These are phyloP conservation scores for Noctua janthina DNA, from an alignment of 2,888 invertebrate genomes.

Conservation along the genomic window DNA sequence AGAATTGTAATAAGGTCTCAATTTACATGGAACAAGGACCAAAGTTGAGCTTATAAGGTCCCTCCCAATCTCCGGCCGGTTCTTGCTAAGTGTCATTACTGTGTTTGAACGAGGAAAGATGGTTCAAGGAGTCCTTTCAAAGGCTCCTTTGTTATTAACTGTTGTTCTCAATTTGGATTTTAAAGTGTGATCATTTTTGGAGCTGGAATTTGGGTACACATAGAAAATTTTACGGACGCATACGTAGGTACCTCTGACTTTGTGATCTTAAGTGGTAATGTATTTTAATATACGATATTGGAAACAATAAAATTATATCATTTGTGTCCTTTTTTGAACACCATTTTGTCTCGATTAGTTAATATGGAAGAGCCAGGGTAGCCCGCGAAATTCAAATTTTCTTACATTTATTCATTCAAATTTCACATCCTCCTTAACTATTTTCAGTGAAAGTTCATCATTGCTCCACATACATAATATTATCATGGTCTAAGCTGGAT, in stretches of 20 bases:
- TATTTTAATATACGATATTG: not conserved
- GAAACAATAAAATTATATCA: not conserved
- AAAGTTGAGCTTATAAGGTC: slow-evolving; percentile 67
- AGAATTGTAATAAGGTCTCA: slow-evolving; percentile 64
- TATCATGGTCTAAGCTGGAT: not conserved
- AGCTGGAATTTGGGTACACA: not conserved
- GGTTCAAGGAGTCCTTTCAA: slow-evolving; percentile 50
- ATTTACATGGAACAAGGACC: slow-evolving; percentile 69
- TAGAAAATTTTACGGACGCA: not conserved
- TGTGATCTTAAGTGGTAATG: not conserved
- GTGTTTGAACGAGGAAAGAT: slow-evolving; percentile 66
- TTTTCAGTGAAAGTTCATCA: not conserved
- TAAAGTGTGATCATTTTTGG: slow-evolving; percentile 20
- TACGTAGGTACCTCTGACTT: not conserved
- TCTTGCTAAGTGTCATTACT: slow-evolving; percentile 71
- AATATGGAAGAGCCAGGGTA: too few relatives aligned
- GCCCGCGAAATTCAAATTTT: too few relatives aligned
- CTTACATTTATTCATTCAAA: too few relatives aligned
- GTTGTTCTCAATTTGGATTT: slow-evolving; percentile 59
- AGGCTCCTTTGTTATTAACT: slow-evolving; percentile 51
- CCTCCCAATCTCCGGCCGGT: slow-evolving; percentile 70
- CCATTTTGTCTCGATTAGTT: not conserved
- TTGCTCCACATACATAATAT: not conserved
- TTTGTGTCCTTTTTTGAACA: not conserved
- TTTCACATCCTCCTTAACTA: too few relatives aligned